Conservation (phyloP, 2,888 invertebrate species). For the Unio pictorum region DNA sequence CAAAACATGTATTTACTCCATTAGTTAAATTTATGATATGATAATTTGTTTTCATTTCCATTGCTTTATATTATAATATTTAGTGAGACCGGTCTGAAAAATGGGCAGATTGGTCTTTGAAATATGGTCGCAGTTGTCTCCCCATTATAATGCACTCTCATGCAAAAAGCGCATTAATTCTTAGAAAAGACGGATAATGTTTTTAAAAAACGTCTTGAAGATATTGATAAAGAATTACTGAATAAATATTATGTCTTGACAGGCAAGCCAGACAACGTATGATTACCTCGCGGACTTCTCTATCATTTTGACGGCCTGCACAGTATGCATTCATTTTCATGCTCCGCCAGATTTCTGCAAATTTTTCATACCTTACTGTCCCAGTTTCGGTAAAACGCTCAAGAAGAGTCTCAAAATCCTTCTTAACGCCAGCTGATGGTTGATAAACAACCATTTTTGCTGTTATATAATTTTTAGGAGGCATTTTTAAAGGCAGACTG, state of each 20-base stretch:
- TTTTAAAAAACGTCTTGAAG: neutral
- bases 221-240: neutral
- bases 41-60: too few relatives aligned
- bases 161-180: neutral
- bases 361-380: conserved; percentile 63
- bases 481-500: neutral
- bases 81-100: too few relatives aligned
- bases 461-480: conserved; percentile 4
- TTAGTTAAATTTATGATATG: too few relatives aligned
- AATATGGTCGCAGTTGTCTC: too few relatives aligned
- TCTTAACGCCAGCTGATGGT: conserved; percentile 52
- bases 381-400: conserved; percentile 49
- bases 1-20: too few relatives aligned
- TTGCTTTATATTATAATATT: too few relatives aligned
- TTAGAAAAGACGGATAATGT: neutral
- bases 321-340: conserved; percentile 57
- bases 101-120: too few relatives aligned
- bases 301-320: conserved; percentile 54
- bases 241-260: neutral
- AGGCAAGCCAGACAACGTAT: neutral
- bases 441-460: conserved; percentile 20
- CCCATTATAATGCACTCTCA: too few relatives aligned
- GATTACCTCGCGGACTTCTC: conserved; percentile 61
- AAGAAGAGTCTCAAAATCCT: conserved; percentile 59
- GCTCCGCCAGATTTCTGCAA: conserved; percentile 59